Evolutionary conservation across 2,888 invertebrate species (phyloP).

Genomic region (Cataglyphis livida): DNA sequence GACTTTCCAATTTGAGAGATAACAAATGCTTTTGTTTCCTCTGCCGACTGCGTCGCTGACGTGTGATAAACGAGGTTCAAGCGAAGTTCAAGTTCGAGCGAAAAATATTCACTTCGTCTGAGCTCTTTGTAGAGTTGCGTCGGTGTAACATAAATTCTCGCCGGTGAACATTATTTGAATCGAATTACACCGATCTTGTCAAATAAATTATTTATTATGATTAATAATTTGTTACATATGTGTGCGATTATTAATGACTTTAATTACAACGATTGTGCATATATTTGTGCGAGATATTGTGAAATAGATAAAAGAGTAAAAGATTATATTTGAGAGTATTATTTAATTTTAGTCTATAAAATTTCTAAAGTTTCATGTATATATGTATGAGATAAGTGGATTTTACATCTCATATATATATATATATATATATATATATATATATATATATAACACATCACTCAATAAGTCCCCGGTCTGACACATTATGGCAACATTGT

Average conservation of each 20-base stretch:
- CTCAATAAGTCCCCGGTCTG: too few relatives aligned
- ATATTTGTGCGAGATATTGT: not conserved
- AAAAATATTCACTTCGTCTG: not conserved
- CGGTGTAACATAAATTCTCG: not conserved
- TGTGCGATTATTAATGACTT: not conserved
- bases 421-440: too few relatives aligned
- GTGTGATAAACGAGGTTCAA: constrained; percentile 13
- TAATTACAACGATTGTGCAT: not conserved
- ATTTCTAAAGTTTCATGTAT: too few relatives aligned
- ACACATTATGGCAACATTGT: too few relatives aligned
- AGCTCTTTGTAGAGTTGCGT: not conserved
- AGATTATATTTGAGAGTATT: not conserved
- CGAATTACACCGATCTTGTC: not conserved
- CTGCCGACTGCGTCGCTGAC: not conserved
- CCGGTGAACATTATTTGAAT: not conserved
- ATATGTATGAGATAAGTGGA: too few relatives aligned
- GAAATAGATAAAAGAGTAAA: not conserved
- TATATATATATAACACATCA: too few relatives aligned
- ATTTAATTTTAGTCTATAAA: not conserved
- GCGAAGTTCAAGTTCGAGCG: constrained; percentile 10
- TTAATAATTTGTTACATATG: not conserved
- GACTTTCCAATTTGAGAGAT: constrained; percentile 22
- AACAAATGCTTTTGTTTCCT: constrained; percentile 5
- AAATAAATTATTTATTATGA: constrained; percentile 6
- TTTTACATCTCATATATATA: too few relatives aligned